These are phyloP conservation scores for Helleia helle DNA, from an alignment of 2,888 invertebrate species.

Conservation along the genomic window DNA sequence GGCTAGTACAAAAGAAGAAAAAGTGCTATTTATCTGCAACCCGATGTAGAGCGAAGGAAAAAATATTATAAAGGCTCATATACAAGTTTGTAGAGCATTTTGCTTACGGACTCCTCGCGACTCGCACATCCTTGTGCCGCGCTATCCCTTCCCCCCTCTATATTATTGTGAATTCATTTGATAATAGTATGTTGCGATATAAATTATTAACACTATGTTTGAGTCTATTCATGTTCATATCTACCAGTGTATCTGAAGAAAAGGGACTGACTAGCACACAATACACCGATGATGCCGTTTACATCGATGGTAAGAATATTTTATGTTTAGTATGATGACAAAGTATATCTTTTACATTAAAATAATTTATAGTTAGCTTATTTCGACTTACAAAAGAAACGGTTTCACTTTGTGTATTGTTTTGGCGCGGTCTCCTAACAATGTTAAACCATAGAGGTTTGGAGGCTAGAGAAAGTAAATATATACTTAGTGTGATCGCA, in stretches of 20 bases:
- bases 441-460: conserved; percentile 63
- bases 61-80: conserved; percentile 66
- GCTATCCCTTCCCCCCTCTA: conserved; percentile 23
- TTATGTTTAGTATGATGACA: not conserved
- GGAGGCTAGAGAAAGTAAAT: conserved; percentile 71
- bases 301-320: conserved; percentile 57
- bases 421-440: conserved; percentile 48
- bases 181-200: conserved; percentile 15
- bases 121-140: conserved; percentile 54
- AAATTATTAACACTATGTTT: conserved; percentile 28
- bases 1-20: conserved; percentile 56
- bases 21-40: conserved; percentile 63
- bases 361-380: not conserved
- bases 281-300: conserved; percentile 63
- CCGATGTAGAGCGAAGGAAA: conserved; percentile 60
- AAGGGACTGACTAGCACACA: conserved; percentile 37
- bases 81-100: conserved; percentile 55
- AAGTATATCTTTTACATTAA: too few species aligned
- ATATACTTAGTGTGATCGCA: conserved; percentile 49
- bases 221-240: conserved; percentile 36
- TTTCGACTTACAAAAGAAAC: not conserved
- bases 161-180: conserved; percentile 28
- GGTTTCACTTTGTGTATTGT: conserved; percentile 25
- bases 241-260: conserved; percentile 41
- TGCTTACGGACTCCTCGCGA: conserved; percentile 62